Evolutionary conservation across 2,888 invertebrate species (phyloP), one percentile per base, ranked within the genome.

Genomic region (Phengaris alcon): DNA sequence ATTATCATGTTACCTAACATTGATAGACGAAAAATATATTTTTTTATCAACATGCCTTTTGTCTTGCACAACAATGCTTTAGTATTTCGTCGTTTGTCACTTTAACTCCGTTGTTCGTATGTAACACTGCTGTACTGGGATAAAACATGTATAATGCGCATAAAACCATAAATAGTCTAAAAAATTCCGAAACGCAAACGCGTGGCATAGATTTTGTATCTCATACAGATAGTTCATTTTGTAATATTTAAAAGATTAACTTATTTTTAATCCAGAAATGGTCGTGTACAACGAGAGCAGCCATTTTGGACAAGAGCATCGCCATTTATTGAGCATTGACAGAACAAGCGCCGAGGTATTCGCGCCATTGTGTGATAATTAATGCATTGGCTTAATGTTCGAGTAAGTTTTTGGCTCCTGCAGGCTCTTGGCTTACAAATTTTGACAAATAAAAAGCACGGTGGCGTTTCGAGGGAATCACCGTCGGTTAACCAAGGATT

Each of bases 321-420:
- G 64, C 64, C 64, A 64, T 44, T 35, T 64, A 64, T 64, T 64
- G 64, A 44, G 12, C 64, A 64, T 35, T 44, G 64, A 35, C 64
- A 64, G 64, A 13, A 64, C 64, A 64, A 64, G 64, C 64, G 64
- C 64, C 64, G 64, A 64, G 35, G 64, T 44, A 64, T 64, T 64
- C 64, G 22, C 59, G 12, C 35, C 64, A 64, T 64, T 64, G 64
- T 64, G 69, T 69, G 69, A 48, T 69, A 48, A 69, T 48, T 69
- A 69, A 69, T 69, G 64, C 35, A 69, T 69, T 69, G 69, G 64
- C 35, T 10, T 69, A 69, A 48, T 69, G 48, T 69, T 48, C 48
- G 69, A n/a, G 44, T 10, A 48, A 64, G 64, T 64, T 69, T 69
- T 69, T 48, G 48, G n/a, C 69, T 48, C n/a, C n/a, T 13, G 1